Percentiles rank a stretch among this genome's conserved stretches.
Conservation (phyloP, 2,888 invertebrate species). For the Elgonia sp. region DNA sequence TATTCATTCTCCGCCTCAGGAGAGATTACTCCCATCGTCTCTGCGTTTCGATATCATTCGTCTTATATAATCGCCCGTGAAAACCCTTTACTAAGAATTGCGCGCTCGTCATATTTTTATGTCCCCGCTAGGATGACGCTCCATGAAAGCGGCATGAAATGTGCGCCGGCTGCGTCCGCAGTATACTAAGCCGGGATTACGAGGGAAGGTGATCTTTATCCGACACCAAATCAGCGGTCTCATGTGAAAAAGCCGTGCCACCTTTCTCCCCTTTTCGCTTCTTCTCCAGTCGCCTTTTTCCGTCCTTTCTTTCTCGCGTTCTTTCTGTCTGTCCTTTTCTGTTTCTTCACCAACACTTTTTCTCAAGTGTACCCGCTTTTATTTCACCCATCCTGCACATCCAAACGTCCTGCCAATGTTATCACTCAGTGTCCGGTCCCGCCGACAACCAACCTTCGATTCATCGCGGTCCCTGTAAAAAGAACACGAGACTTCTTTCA, state of each 20-base stretch:
- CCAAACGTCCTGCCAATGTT: conserved; percentile 7
- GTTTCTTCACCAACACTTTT: not conserved
- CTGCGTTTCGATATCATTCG: conserved; percentile 65
- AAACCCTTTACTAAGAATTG: conserved; percentile 43
- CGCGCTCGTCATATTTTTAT: conserved; percentile 82
- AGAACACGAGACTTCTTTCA: not conserved
- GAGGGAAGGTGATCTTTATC: conserved; percentile 52
- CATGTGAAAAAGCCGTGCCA: conserved; percentile 25
- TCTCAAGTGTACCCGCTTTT: not conserved
- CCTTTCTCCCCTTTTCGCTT: not conserved
- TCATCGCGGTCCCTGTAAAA: not conserved
- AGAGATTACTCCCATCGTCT: conserved; percentile 78
- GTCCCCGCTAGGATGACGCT: conserved; percentile 68
- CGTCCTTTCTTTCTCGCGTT: not conserved
- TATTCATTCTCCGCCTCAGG: conserved; percentile 74
- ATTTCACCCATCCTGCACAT: not conserved
- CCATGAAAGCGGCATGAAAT: conserved; percentile 66
- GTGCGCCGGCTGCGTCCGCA: conserved; percentile 44
- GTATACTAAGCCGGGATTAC: conserved; percentile 44
- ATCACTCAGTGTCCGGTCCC: not conserved
- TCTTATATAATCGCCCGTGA: conserved; percentile 58
- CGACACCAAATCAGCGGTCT: conserved; percentile 46
- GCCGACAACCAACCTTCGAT: not conserved
- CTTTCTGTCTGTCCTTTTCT: not conserved
- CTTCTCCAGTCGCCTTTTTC: not conserved